Evolutionary conservation across 1,140 invertebrate species (phyloP), one percentile per base, ranked within the genome.

Genomic region (Epicauta chinensis): DNA sequence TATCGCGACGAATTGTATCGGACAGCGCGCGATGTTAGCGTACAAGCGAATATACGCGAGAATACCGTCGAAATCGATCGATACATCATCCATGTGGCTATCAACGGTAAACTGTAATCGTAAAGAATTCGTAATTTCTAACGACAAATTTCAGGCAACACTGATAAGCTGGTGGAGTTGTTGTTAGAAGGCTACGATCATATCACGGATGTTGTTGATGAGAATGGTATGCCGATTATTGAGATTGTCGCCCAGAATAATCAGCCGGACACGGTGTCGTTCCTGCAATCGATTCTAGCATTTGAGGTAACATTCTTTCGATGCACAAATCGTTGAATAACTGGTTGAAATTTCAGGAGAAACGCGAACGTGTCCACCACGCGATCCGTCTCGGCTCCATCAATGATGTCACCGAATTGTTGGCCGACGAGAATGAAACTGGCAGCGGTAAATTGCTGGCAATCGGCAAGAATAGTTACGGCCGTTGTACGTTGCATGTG

Each of bases 141-240:
- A n/a, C n/a, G n/a, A n/a, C n/a, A n/a, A n/a, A n/a, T n/a, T n/a
- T n/a, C n/a, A n/a, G n/a, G n/a, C n/a, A n/a, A 91, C 57, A 79
- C 79, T 1, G 84, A 86, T 36, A 86, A 83, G 65, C 74, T 93
- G 31, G 81, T 85, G 48, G 81, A 89, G 56, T 70, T 94, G 7
- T 62, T 91, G 2, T 59, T 90, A 11, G 87, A 91, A 73, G 90
- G 91, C 2, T 93, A 93, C 63, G 87, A 92, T 65, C 88, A 91
- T 57, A 84, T 93, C 31, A 64, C 89, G n/a, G 88, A 91, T 58
- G 73, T 89, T 0, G 73, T 80, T 11, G 87, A 91, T 55, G 80
- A 81, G 16, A 78, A 77, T 3, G 80, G 80, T 1, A 73, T 77
- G 1, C 73, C 79, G 13, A 87, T 92, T 49, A 65, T 83, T 0